A percentile compares a stretch with the other conserved stretches of the same genome.
phyloP scores from a whole-genome alignment of 2,113 vertebrate species.

The Micronisus gabar region DNA sequence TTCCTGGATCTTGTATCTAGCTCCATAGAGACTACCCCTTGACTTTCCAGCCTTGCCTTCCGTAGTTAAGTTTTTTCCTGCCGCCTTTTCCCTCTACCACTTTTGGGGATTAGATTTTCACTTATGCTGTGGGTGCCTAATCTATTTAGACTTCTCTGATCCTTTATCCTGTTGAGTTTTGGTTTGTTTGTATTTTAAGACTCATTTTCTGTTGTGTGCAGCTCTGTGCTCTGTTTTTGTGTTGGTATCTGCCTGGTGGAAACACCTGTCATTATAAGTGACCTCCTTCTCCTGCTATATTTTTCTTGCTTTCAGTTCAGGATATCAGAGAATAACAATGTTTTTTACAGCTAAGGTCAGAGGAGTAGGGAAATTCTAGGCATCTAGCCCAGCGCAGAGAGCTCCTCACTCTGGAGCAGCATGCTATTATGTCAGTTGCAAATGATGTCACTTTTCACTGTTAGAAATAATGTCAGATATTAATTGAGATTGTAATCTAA shows the following conservation, averaged over 20 bases:
- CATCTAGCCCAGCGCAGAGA: neutral
- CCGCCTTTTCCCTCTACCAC: neutral
- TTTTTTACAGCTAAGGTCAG: neutral
- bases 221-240: neutral
- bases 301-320: neutral
- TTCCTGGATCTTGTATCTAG: neutral
- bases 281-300: neutral
- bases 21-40: neutral
- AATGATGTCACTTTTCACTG: neutral
- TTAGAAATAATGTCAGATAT: neutral
- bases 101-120: neutral
- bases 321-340: neutral
- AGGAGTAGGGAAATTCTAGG: neutral
- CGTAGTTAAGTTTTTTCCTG: neutral
- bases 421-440: neutral
- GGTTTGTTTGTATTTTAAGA: neutral
- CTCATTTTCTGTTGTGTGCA: neutral
- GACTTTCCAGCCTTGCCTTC: neutral
- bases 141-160: neutral
- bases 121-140: neutral
- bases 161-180: neutral
- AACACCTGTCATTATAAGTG: neutral
- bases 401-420: neutral
- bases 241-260: neutral
- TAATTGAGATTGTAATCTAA: neutral